Conservation (phyloP, 2,797 vertebrate species). For the Pseudocheirus occidentalis region DNA sequence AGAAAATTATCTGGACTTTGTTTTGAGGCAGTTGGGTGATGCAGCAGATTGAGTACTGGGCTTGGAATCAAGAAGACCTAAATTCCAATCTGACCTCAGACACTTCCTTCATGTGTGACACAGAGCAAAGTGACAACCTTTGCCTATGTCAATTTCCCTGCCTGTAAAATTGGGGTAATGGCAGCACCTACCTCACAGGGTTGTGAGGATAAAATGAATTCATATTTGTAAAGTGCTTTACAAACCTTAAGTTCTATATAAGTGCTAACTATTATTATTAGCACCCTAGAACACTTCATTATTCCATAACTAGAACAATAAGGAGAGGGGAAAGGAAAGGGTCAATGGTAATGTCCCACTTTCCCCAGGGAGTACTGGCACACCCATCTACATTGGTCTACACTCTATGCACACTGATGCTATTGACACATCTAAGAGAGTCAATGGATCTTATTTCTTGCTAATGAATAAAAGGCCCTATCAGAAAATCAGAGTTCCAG, state of each 20-base stretch:
- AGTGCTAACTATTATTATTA: not conserved
- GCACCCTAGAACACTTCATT: not conserved
- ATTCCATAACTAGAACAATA: not conserved
- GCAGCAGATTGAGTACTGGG: not conserved
- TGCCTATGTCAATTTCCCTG: not conserved
- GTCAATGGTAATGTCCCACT: not conserved
- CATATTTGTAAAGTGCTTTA: conserved; percentile 10
- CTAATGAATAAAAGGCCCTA: no score
- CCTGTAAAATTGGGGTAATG: not conserved
- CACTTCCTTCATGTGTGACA: not conserved
- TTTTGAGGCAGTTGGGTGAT: not conserved
- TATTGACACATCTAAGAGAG: no score
- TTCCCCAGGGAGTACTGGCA: no score
- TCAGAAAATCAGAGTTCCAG: no score
- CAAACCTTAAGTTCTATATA: not conserved
- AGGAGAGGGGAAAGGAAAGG: not conserved
- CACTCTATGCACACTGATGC: no score
- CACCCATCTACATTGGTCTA: no score
- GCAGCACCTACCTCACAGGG: not conserved
- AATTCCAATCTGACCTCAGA: conserved; percentile 10
- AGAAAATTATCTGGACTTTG: not conserved
- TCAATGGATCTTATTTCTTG: no score
- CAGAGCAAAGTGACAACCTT: not conserved
- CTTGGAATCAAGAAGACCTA: not conserved
- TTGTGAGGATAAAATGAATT: conserved; percentile 8